Percentiles rank a stretch among this genome's conserved stretches.
Conservation (phyloP, 2,888 invertebrate genomes). For the Athrips mouffetella region DNA sequence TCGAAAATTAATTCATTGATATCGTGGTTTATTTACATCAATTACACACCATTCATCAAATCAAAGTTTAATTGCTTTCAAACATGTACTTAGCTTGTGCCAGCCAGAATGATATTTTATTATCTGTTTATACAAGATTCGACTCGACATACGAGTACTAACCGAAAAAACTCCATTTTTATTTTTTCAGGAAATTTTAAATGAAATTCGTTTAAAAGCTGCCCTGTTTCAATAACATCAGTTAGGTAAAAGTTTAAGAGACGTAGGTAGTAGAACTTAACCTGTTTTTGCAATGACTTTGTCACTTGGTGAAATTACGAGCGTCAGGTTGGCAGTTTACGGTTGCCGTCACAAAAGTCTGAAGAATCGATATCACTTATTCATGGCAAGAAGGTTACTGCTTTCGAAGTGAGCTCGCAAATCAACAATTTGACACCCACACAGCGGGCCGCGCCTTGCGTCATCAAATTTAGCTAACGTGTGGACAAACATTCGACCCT, state of each 20-base stretch:
- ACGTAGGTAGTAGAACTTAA: too few relatives aligned
- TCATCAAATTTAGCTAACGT: conserved; percentile 77
- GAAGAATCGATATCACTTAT: conserved; percentile 27
- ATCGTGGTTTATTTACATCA: neutral
- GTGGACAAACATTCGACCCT: conserved; percentile 70
- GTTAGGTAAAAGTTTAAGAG: too few relatives aligned
- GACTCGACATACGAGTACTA: too few relatives aligned
- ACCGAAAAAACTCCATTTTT: too few relatives aligned
- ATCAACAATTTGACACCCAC: conserved; percentile 69
- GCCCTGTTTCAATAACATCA: too few relatives aligned
- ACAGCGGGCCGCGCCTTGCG: conserved; percentile 63
- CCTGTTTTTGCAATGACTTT: neutral
- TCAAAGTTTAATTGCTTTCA: neutral
- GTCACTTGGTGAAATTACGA: neutral
- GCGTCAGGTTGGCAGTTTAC: conserved; percentile 2
- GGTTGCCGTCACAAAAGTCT: conserved; percentile 3
- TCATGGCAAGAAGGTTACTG: conserved; percentile 34
- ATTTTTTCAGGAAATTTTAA: too few relatives aligned
- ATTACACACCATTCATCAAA: neutral
- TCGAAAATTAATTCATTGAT: neutral
- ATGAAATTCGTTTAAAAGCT: too few relatives aligned
- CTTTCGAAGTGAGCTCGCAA: conserved; percentile 52
- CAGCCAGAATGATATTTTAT: too few relatives aligned
- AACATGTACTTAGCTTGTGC: neutral
- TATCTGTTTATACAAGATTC: too few relatives aligned